A percentile compares a stretch with the other conserved stretches of the same genome.
Conservation (phyloP, 2,888 invertebrate genomes). For the Auanema sp. region DNA sequence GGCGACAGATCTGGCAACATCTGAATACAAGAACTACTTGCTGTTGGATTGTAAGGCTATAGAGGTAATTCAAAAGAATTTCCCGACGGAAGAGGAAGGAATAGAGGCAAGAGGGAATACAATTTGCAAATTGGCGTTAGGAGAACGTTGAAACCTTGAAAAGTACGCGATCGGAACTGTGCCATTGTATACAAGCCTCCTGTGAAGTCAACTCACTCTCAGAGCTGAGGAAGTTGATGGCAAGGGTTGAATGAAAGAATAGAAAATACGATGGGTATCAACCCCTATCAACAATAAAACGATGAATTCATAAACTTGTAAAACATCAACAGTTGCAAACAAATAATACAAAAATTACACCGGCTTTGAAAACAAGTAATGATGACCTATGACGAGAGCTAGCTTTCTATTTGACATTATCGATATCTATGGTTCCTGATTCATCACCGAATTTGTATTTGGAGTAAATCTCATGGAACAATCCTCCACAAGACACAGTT, state of each 20-base stretch:
- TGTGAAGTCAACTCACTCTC: no score
- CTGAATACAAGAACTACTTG: neutral
- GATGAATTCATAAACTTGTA: no score
- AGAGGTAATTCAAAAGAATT: neutral
- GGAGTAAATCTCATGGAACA: slow-evolving; percentile 53
- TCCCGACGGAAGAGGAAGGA: neutral
- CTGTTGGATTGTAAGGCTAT: neutral
- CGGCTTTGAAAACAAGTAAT: no score
- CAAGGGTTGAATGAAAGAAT: no score
- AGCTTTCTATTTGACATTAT: slow-evolving; percentile 13
- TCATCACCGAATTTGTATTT: slow-evolving; percentile 54
- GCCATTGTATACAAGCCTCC: no score
- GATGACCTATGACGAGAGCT: neutral
- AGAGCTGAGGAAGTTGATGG: no score
- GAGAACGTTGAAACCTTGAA: neutral
- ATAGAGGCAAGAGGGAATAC: neutral
- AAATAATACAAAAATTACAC: no score
- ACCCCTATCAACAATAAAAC: no score
- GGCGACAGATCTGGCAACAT: slow-evolving; percentile 61
- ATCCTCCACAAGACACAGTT: slow-evolving; percentile 58
- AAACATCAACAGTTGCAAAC: no score
- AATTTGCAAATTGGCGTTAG: neutral
- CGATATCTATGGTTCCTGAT: slow-evolving; percentile 47
- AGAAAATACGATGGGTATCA: no score
- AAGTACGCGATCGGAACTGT: no score